Base-by-base conservation (phyloP, 2,113 vertebrate genomes). In the Centropus unirufus region DNA sequence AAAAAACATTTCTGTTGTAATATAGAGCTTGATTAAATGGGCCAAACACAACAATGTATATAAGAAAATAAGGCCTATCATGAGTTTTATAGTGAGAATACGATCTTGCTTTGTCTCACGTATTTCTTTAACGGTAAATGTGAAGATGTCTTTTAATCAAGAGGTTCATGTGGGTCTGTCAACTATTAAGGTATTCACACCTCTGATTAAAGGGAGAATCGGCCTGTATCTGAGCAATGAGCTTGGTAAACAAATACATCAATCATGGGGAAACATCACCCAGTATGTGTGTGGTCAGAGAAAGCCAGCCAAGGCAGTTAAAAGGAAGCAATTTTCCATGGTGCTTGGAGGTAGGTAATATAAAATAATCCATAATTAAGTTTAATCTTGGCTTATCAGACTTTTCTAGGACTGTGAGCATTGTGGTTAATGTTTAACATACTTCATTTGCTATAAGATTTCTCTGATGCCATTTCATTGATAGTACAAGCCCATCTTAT, bases 291-390 rank as follows among this genome's bases (percentile, higher is more conserved):
- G 83, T 49, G 58, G 93, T 54, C 95, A 94, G 69, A 92, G 88
- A 85, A 66, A 93, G 92, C 73, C 73, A 93, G 73, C 95, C 93
- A 95, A 96, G 86, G 86, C 92, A 94, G 80, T 96, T 97, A 96
- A 96, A 97, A 97, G 95, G 94, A 95, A 97, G 73, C 95, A 97
- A 97, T 97, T 97, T 97, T 97, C 96, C 80, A 64, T 80, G 93
- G 66, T 91, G 90, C 95, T 97, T 96, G 92, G 94, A 97, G 93
- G 94, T 94, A 93, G 66, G 93, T 92, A 97, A 84, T 94, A 96
- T 96, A 96, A 96, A 97, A 94, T 96, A 97, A 97, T 97, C 90
- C 69, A 93, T 93, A 96, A 97, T 97, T 95, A 95, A 94, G 86
- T 92, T 96, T 92, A 96, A 96, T 96, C 83, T 17, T 62, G 76